Evolutionary conservation across 2,113 vertebrate species (phyloP), one percentile per base, ranked within the genome.

Genomic region (Vireo altiloquus): DNA sequence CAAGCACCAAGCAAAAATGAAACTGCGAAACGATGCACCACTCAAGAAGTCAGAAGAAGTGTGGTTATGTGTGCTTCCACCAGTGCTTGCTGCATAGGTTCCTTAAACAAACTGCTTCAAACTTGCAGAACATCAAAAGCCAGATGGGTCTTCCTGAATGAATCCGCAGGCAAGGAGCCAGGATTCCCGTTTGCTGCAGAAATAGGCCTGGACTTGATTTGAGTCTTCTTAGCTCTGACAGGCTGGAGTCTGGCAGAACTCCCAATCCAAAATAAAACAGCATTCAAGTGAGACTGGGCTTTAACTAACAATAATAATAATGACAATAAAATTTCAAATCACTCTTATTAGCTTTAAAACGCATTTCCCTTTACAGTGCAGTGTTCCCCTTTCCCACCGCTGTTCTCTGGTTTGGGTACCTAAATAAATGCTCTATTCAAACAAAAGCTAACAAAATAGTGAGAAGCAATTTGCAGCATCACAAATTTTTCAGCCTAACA

Each of bases 141-240:
- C 97, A 97, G 97, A 97, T 97, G 97, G 97, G 97, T 96, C 91
- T 90, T 94, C 80, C 95, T 97, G 97, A 97, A 97, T 95, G 96
- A 95, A 95, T 97, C 96, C 31, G 31, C 89, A 97, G 96, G 98
- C 98, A 97, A 85, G 65, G 35, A 96, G 97, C 96, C 97, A 98
- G 97, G 50, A 95, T 96, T 97, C 96, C 94, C 57, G 85, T 96
- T 96, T 88, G 92, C 97, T 96, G 96, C 84, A 97, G 97, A 98
- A 98, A 97, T 96, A 97, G 96, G 97, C 92, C 97, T 97, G 97
- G 97, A 96, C 97, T 97, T 97, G 97, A 98, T 97, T 97, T 93
- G 95, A 97, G 96, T 96, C 92, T 96, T 97, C 97, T 97, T 95
- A 96, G 96, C 87, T 97, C 90, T 97, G 95, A 97, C 97, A 98